These are phyloP conservation scores for Callyntrura guangdongensis DNA, from an alignment of 2,888 invertebrate species.

Conservation along the genomic window DNA sequence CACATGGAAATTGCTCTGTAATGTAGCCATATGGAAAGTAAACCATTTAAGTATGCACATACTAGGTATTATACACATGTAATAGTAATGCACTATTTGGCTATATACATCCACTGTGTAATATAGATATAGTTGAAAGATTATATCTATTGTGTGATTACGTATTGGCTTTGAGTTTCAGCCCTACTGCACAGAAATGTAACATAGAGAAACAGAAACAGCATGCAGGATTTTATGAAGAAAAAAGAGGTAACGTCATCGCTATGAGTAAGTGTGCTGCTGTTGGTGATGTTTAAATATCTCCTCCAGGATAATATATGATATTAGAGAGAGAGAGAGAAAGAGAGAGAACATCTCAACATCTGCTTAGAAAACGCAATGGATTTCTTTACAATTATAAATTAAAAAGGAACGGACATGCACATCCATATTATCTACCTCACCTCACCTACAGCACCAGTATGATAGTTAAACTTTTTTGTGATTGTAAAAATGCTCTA, in stretches of 20 bases:
- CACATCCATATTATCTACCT: neutral
- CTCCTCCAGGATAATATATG: conserved; percentile 17
- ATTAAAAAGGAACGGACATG: too few species aligned
- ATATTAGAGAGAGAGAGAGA: neutral
- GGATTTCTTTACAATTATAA: too few species aligned
- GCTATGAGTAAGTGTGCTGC: conserved; percentile 36
- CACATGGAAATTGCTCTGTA: neutral
- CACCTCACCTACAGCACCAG: neutral
- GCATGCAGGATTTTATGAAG: neutral
- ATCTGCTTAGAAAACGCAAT: too few species aligned
- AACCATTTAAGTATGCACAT: conserved; percentile 8
- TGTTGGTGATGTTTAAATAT: conserved; percentile 28
- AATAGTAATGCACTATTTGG: too few species aligned
- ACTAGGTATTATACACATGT: neutral
- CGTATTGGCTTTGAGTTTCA: neutral
- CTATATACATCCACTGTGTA: neutral
- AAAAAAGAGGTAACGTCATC: conserved; percentile 46
- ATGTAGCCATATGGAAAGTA: conserved; percentile 47
- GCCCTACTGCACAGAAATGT: too few species aligned
- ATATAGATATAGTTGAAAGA: neutral
- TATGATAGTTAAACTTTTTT: neutral
- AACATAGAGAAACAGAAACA: conserved; percentile 4
- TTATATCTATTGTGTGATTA: neutral
- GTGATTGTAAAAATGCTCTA: neutral
- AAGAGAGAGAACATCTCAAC: too few species aligned